Evolutionary conservation across 2,113 vertebrate species (phyloP), one percentile per base, ranked within the genome.

Genomic region (Aythya baeri): DNA sequence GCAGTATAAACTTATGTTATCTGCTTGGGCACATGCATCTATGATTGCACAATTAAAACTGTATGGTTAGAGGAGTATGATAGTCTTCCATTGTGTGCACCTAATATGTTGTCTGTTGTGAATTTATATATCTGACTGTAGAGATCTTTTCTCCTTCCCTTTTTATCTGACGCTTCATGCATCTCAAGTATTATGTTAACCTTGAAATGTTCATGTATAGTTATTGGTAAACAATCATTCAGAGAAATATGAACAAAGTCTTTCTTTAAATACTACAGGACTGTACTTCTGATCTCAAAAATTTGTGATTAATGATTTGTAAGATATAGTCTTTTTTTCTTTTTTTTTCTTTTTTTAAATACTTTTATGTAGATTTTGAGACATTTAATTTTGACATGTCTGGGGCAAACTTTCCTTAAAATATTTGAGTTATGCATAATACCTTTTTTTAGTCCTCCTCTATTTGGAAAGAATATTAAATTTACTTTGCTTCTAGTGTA

Each of bases 61-160:
- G 17, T 43, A 14, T 66, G 9, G 25, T 29, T 32, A 29, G 0
- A 66, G 4, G 14, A 71, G 34, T 59, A 44, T 29, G 16, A 36
- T 83, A 83, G 6, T 6, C 16, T 75, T 68, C 3, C 36, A 1
- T 11, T 68, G 17, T 44, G n/a, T 72, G 75, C 5, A 32, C 5
- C 12, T 59, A 9, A 3, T 54, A 1, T 32, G 17, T 13, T 59
- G 17, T 9, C 86, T 1, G 0, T 4, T 46, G 6, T 65, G 25
- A 68, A 12, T 59, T 12, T 1, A 0, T 20, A 31, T 21, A 55
- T 41, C 57, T 63, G 11, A 44, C 32, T 50, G 13, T 8, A 41
- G 36, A 85, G 13, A 17, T 65, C 62, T 1, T 62, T 73, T 52
- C 34, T 73, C 31, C 22, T 67, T 83, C 8, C 2, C 3, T 2